Base-by-base conservation (phyloP, 2,888 invertebrate species). In the Rutpela maculata region DNA sequence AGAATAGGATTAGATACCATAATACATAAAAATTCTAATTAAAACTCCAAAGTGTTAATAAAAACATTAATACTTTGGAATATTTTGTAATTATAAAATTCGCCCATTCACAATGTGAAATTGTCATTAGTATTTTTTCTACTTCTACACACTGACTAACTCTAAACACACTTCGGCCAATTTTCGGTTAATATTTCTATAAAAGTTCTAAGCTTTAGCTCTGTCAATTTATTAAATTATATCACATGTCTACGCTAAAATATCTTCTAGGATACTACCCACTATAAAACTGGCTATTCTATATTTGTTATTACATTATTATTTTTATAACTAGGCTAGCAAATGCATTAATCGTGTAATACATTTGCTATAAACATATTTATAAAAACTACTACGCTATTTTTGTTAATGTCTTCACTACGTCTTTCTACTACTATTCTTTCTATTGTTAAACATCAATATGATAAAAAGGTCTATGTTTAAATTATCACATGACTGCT, bases 401-500 rank as follows among this genome's bases (percentile, higher is more conserved):
- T 75, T 71, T 75, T 76, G 80, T 77, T 78, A 78, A 80, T 75
- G 57, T 77, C 66, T 69, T 76, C 79, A 77, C 81, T 81, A 77
- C 79, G 55, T 31, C 59, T 76, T 50, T 75, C 82, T 84, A 81
- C 83, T 75, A 72, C 82, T 85, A 85, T 83, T 81, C 81, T 80
- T 73, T 78, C 80, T 83, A 84, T 80, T 82, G 79, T 81, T 83
- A 83, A 84, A 83, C 82, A 83, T 80, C 75, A 77, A 83, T 80
- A 81, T 86, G 76, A 75, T 74, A 70, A 78, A 76, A 65, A 77
- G 77, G 59, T 59, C 76, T 78, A 75, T 67, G 50, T 50, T 76
- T 78, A 81, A 80, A 76, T 81, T 79, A 87, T 86, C 88, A 88
- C 88, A 88, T 87, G 87, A 88, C 88, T 88, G 83, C 87, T 87